A percentile compares a stretch with the other conserved stretches of the same genome.
These are phyloP conservation scores for Hemibates koningsi DNA, from an alignment of 2,113 vertebrate species.

Conservation along the genomic window DNA sequence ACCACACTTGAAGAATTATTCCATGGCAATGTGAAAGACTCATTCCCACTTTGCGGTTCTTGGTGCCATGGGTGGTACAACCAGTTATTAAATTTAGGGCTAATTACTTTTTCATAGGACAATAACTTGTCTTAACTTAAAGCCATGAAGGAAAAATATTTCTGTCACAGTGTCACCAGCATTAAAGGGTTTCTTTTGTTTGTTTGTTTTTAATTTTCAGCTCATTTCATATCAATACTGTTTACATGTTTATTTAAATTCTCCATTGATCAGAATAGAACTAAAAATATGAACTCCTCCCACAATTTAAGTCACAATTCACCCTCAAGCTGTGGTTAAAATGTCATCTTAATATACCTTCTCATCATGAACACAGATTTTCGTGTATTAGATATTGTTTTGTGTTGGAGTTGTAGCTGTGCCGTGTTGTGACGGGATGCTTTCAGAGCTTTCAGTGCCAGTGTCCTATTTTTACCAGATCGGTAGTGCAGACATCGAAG, in stretches of 20 bases:
- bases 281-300: not conserved
- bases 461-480: constrained; percentile 50
- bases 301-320: not conserved
- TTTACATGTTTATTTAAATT: not conserved
- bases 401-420: not conserved
- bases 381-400: not conserved
- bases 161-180: not conserved
- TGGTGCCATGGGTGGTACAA: not conserved
- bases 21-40: not conserved
- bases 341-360: not conserved
- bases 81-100: not conserved
- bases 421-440: not conserved
- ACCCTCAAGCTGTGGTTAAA: not conserved
- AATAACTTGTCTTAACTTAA: not conserved
- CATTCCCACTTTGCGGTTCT: not conserved
- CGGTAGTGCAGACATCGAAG: constrained; percentile 62
- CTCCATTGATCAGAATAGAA: not conserved
- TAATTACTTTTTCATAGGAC: not conserved
- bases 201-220: not conserved
- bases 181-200: not conserved
- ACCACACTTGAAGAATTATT: not conserved
- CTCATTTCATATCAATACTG: not conserved
- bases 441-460: not conserved
- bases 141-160: not conserved
- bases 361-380: not conserved